Evolutionary conservation across 2,797 vertebrate genomes (phyloP).

Genomic region (Anabacerthia variegaticeps): DNA sequence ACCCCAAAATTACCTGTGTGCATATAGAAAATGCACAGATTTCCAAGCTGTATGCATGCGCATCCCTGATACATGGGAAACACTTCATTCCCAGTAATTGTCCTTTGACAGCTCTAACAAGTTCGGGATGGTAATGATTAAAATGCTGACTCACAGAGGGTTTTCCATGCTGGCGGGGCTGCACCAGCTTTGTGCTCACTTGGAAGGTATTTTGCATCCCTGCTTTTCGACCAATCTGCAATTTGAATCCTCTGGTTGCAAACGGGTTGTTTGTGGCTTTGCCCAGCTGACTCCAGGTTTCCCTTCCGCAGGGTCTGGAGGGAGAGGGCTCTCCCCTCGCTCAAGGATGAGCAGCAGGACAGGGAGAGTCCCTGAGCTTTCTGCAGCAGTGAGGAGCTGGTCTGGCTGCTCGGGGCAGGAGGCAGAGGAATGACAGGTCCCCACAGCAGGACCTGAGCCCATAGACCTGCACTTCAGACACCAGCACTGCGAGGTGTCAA

Average conservation of each 20-base stretch:
- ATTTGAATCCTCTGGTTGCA: conserved; percentile 52
- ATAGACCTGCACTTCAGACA: not conserved
- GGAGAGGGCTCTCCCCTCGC: not conserved
- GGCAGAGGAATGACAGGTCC: not conserved
- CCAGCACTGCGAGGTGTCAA: not conserved
- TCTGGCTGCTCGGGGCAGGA: not conserved
- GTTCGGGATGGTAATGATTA: conserved; percentile 47
- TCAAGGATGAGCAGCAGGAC: not conserved
- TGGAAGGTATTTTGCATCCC: conserved; percentile 67
- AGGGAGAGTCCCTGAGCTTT: not conserved
- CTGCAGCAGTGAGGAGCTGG: not conserved
- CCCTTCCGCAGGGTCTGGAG: not conserved
- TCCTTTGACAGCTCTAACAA: conserved; percentile 29
- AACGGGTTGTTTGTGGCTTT: conserved; percentile 50
- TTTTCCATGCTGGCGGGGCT: conserved; percentile 49
- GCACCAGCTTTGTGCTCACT: conserved; percentile 53
- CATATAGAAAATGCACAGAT: not conserved
- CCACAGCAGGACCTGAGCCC: not conserved
- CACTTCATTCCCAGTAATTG: not conserved
- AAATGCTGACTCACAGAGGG: conserved; percentile 50
- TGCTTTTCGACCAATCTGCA: conserved; percentile 51
- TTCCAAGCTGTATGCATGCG: not conserved
- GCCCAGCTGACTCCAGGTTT: conserved; percentile 51
- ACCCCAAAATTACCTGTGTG: not conserved
- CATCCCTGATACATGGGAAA: not conserved